Conservation (phyloP, 2,797 vertebrate genomes). For the Muraenolepis orangiensis region DNA sequence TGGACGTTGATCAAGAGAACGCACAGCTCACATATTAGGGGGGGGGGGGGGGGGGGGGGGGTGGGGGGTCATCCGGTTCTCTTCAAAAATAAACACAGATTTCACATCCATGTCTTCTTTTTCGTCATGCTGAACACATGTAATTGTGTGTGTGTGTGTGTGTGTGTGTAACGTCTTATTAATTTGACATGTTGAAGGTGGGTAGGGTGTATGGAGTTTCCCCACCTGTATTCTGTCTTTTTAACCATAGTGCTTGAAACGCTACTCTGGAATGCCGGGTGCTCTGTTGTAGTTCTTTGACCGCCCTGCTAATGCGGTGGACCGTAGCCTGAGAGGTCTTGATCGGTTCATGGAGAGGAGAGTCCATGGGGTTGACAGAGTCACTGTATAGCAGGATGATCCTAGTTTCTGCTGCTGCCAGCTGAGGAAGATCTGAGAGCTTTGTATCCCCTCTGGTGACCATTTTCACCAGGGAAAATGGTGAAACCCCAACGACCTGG, state of each 20-base stretch:
- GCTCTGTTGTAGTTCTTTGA: too few relatives aligned
- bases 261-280: too few relatives aligned
- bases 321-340: too few relatives aligned
- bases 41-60: not conserved
- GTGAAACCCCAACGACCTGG: not conserved
- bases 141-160: not conserved
- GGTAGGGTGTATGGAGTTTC: not conserved
- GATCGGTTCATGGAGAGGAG: not conserved
- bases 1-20: slow-evolving; percentile 36
- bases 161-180: not conserved
- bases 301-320: too few relatives aligned
- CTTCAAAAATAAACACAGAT: not conserved
- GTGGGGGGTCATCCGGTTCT: not conserved
- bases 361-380: not conserved
- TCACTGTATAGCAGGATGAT: not conserved
- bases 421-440: not conserved
- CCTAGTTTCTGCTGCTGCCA: not conserved
- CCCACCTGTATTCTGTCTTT: slow-evolving; percentile 20
- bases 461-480: not conserved
- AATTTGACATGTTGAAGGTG: slow-evolving; percentile 19
- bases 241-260: too few relatives aligned
- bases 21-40: not conserved
- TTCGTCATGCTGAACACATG: not conserved
- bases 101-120: not conserved
- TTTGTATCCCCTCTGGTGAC: not conserved